Evolutionary conservation across 2,113 vertebrate species (phyloP), one percentile per base, ranked within the genome.

Genomic region (Pelvicachromis taeniatus): DNA sequence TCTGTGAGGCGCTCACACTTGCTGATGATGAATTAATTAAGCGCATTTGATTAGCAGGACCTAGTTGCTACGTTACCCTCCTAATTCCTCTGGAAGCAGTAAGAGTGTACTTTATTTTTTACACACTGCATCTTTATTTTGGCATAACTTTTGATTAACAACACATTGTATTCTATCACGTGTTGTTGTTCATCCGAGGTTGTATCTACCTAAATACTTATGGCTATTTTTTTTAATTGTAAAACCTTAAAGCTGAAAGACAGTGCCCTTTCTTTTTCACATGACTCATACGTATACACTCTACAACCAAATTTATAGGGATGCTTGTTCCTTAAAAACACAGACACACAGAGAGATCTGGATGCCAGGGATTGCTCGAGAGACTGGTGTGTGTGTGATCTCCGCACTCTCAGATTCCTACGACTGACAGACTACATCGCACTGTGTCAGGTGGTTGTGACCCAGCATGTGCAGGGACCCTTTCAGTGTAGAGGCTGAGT

Each of bases 281-380:
- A 42, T 68, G 40, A 31, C 26, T 17, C 21, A 26, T 26, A 23
- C 14, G 65, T 50, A 48, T 29, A 73, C 19, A 31, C 23, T 50
- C 68, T 50, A 19, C 23, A 31, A 50, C 52, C 3, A 35, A 50
- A 52, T 53, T 75, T 45, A 42, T 8, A 16, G 16, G 12, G 75
- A 23, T 26, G 55, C 2, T 10, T 35, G 23, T 81, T 87, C 73
- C 80, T 85, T 85, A 70, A 83, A 84, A 83, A 50, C 42, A 70
- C 70, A 81, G 33, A 85, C 73, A 31, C 58, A 87, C 58, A 79
- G 38, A 77, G 3, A 73, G 52, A 59, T 40, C 52, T 48, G 82
- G 61, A 91, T 93, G 85, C 89, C 87, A 80, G 23, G 89, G 59
- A 94, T 93, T 80, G 61, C 90, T 88, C 83, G 80, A 90, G 90